phyloP scores from a whole-genome alignment of 2,113 vertebrate genomes.

The Pelodiscus sinensis region DNA sequence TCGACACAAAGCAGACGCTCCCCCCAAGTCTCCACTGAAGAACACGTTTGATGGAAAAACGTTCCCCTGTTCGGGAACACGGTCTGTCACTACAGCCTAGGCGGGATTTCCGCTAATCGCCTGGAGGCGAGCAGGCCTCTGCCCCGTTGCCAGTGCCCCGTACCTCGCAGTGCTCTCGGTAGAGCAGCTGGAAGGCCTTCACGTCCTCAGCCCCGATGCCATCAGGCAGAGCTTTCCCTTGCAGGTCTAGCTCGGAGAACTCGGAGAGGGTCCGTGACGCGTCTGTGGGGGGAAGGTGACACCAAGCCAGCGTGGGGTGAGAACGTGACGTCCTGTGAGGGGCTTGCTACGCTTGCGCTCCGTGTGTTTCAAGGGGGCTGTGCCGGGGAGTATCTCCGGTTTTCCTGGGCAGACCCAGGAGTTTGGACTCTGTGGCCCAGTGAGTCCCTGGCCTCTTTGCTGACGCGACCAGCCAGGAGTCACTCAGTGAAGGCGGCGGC shows the following conservation, averaged over 20 bases:
- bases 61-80: neutral
- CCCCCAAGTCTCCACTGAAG: neutral
- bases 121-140: neutral
- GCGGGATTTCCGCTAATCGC: too few relatives aligned
- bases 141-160: neutral
- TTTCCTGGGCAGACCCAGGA: neutral
- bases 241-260: constrained; percentile 86
- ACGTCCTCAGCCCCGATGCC: constrained; percentile 84
- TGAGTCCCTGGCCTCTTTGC: neutral
- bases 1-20: neutral
- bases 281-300: constrained; percentile 71
- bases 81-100: neutral
- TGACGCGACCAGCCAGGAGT: neutral
- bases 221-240: constrained; percentile 82
- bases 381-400: too few relatives aligned
- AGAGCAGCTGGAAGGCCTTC: constrained; percentile 88
- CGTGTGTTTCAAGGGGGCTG: neutral
- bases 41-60: neutral
- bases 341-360: neutral
- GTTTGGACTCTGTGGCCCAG: neutral
- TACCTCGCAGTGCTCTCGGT: constrained; percentile 95
- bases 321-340: neutral
- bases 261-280: constrained; percentile 85
- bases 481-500: neutral
- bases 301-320: neutral